A percentile compares a stretch with the other conserved stretches of the same genome.
Evolutionary conservation across 2,113 vertebrate genomes (phyloP).

Genomic region (Sorex fumeus): DNA sequence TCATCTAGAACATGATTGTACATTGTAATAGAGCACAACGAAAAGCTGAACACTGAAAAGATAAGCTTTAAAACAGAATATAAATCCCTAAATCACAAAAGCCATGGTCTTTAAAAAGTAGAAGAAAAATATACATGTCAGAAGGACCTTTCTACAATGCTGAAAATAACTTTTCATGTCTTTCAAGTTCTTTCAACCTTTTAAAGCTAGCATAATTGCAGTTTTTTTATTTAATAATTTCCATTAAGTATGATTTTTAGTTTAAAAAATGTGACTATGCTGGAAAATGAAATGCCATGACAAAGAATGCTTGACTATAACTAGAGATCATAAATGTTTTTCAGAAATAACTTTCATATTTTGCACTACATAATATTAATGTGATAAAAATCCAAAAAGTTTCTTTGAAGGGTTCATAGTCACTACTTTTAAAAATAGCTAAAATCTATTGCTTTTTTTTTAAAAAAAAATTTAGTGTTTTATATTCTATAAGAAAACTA

Average conservation of each 20-base stretch:
- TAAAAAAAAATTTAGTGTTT: slow-evolving; percentile 64
- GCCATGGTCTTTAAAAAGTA: background rate
- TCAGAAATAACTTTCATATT: slow-evolving; percentile 61
- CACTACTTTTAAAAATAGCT: slow-evolving; percentile 42
- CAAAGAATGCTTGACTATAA: slow-evolving; percentile 53
- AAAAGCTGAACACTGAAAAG: slow-evolving; percentile 75
- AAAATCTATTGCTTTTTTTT: slow-evolving; percentile 64
- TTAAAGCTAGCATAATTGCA: slow-evolving; percentile 74
- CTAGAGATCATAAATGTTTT: slow-evolving; percentile 48
- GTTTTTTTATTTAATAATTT: slow-evolving; percentile 78
- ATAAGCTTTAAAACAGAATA: slow-evolving; percentile 81
- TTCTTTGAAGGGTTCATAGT: slow-evolving; percentile 72
- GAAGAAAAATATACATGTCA: slow-evolving; percentile 57
- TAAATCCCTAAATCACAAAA: slow-evolving; percentile 67
- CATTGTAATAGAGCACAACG: slow-evolving; percentile 74
- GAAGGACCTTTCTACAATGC: slow-evolving; percentile 63
- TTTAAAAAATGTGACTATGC: slow-evolving; percentile 38
- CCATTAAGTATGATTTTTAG: slow-evolving; percentile 68
- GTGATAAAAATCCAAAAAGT: slow-evolving; percentile 59
- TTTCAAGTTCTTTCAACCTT: slow-evolving; percentile 71
- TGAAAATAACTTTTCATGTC: slow-evolving; percentile 72
- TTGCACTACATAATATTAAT: slow-evolving; percentile 75
- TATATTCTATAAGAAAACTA: slow-evolving; percentile 55
- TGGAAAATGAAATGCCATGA: slow-evolving; percentile 69
- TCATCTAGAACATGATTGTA: slow-evolving; percentile 78